These are phyloP conservation scores for Cantharis lateralis DNA, from an alignment of 2,888 invertebrate genomes.

Conservation along the genomic window DNA sequence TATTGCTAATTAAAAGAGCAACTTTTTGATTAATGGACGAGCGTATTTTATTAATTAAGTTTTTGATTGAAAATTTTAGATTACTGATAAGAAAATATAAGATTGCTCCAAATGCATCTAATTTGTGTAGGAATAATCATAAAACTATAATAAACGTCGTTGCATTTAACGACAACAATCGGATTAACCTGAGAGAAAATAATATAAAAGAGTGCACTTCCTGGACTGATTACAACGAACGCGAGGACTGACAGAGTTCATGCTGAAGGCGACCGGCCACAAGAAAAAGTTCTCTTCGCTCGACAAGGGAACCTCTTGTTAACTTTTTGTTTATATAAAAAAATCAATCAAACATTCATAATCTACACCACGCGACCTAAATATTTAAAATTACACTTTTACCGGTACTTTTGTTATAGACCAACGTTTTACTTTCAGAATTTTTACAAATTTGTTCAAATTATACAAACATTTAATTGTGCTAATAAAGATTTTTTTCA, in stretches of 20 bases:
- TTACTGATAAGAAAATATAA: not conserved
- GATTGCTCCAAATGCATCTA: not conserved
- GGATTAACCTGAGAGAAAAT: slow-evolving; percentile 22
- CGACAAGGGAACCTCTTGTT: not conserved
- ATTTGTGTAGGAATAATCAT: not conserved
- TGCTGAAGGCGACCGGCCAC: not conserved
- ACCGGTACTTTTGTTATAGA: not conserved
- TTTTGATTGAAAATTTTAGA: not conserved
- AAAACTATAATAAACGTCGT: slow-evolving; percentile 6
- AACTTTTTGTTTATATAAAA: not conserved
- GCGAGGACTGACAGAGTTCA: not conserved
- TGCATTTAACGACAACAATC: slow-evolving; percentile 21
- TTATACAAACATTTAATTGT: not conserved
- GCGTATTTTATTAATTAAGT: not conserved
- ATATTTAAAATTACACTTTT: not conserved
- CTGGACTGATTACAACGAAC: slow-evolving; percentile 26
- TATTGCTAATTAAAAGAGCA: not conserved
- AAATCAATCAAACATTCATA: not conserved
- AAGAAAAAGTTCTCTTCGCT: not conserved
- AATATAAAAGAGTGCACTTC: slow-evolving; percentile 25
- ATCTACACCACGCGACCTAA: not conserved
- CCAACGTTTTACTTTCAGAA: not conserved
- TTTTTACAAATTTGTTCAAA: not conserved
- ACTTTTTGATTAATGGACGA: not conserved
- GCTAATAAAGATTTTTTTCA: not conserved